These are phyloP conservation scores for Halictus quadricinctus DNA, from an alignment of 2,888 invertebrate species.

Conservation along the genomic window DNA sequence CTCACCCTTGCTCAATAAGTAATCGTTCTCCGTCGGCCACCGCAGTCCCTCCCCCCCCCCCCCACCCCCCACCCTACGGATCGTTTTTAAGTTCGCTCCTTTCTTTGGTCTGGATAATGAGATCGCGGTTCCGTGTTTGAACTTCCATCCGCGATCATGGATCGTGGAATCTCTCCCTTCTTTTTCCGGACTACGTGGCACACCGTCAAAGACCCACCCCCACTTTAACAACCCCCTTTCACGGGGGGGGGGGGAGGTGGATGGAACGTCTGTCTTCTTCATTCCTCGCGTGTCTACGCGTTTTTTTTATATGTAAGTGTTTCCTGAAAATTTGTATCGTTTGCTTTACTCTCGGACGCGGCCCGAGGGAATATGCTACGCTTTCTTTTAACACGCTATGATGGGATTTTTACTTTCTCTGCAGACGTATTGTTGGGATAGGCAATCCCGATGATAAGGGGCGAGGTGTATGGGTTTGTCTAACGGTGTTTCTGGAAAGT, in stretches of 20 bases:
- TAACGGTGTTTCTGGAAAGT: neutral
- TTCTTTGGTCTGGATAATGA: constrained; percentile 26
- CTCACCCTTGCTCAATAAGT: constrained; percentile 54
- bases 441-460: neutral
- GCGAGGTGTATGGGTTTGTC: neutral
- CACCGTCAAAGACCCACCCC: neutral
- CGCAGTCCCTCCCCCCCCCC: neutral
- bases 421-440: neutral
- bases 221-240: neutral
- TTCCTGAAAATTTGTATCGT: neutral
- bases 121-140: constrained; percentile 33
- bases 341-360: neutral
- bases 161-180: neutral
- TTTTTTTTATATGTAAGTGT: constrained; percentile 9
- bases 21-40: constrained; percentile 7
- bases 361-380: neutral
- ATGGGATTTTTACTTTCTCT: constrained; percentile 15
- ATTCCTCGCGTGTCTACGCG: neutral
- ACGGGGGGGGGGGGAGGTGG: neutral
- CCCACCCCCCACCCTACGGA: neutral
- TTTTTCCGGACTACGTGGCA: neutral
- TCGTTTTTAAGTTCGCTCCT: constrained; percentile 24
- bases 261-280: neutral
- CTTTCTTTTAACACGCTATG: constrained; percentile 6
- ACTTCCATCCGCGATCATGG: constrained; percentile 1